Evolutionary conservation across 2,797 vertebrate genomes (phyloP).

Genomic region (Platyrinchus mystaceus): DNA sequence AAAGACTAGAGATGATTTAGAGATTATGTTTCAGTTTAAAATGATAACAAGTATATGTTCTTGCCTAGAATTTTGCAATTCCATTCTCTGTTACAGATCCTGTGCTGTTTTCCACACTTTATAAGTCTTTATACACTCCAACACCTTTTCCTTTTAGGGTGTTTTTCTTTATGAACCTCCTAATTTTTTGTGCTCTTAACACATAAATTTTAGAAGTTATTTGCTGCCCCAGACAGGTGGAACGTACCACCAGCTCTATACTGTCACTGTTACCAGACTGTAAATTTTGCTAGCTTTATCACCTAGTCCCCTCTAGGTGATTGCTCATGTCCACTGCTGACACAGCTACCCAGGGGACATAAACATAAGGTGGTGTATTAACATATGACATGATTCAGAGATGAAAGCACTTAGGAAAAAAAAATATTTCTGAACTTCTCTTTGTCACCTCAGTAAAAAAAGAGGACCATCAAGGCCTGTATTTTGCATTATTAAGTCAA

Average conservation of each 20-base stretch:
- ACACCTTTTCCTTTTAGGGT: not conserved
- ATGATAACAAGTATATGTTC: not conserved
- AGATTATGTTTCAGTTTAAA: not conserved
- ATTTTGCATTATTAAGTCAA: not conserved
- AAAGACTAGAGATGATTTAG: not conserved
- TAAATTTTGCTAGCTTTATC: not conserved
- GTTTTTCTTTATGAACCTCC: not conserved
- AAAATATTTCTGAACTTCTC: not conserved
- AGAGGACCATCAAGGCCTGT: not conserved
- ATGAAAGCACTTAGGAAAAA: not conserved
- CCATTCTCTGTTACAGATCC: not conserved
- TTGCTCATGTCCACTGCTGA: not conserved
- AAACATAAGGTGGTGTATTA: not conserved
- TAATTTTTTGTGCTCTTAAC: not conserved
- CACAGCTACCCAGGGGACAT: not conserved
- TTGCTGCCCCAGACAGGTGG: not conserved
- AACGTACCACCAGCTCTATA: not conserved
- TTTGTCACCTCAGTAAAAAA: not conserved
- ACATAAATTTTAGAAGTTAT: not conserved
- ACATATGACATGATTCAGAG: not conserved
- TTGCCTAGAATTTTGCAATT: not conserved
- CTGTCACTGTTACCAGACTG: not conserved
- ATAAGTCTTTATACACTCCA: not conserved
- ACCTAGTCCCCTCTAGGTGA: not conserved
- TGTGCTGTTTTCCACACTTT: not conserved